These are phyloP conservation scores for Mizuhopecten yessoensis DNA, from an alignment of 1,140 invertebrate species.

Conservation along the genomic window DNA sequence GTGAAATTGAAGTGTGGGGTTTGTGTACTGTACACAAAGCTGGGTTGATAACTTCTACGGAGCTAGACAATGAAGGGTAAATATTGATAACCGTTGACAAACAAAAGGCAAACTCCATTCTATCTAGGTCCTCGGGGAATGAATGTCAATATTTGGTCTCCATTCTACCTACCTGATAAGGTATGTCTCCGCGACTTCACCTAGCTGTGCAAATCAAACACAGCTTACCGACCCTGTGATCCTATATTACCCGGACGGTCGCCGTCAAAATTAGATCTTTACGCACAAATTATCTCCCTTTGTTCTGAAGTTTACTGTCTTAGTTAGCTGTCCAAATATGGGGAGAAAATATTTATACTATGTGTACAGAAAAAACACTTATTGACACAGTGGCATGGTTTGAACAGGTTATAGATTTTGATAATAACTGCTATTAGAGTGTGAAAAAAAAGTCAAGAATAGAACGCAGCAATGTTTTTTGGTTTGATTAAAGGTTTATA, in stretches of 20 bases:
- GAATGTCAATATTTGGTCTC: neutral
- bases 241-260: neutral
- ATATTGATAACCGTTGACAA: neutral
- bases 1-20: neutral
- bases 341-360: no score
- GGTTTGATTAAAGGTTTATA: no score
- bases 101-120: slow-evolving; percentile 32
- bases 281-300: neutral
- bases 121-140: neutral
- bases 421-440: no score
- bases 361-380: no score
- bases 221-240: neutral
- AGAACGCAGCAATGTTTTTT: no score
- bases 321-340: no score
- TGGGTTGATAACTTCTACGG: neutral
- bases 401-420: no score
- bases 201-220: slow-evolving; percentile 27
- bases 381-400: no score
- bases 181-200: slow-evolving; percentile 10
- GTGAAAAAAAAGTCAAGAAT: no score
- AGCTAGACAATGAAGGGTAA: neutral
- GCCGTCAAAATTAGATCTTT: neutral
- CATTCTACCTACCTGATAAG: slow-evolving; percentile 32
- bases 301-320: neutral
- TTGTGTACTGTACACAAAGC: neutral